Evolutionary conservation across 2,113 vertebrate genomes (phyloP).

Genomic region (Larimichthys polyactis): DNA sequence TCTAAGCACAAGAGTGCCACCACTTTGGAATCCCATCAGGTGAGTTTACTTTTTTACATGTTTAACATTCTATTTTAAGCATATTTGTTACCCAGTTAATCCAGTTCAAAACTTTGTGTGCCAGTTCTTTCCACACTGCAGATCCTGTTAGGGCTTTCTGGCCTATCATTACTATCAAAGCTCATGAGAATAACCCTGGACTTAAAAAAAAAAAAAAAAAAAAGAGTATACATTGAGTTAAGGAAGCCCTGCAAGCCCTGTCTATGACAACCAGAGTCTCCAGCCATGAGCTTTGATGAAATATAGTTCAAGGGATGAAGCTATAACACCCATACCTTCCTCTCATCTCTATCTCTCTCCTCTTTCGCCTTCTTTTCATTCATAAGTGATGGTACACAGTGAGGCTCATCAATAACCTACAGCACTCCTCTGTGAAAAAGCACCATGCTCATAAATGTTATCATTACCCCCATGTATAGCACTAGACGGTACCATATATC

Average conservation of each 20-base stretch:
- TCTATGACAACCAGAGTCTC: conserved; percentile 66
- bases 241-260: conserved; percentile 40
- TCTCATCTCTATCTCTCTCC: conserved; percentile 62
- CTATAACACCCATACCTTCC: conserved; percentile 74
- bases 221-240: conserved; percentile 38
- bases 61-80: neutral
- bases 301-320: conserved; percentile 77
- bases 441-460: conserved; percentile 80
- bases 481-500: conserved; percentile 58
- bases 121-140: neutral
- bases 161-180: conserved; percentile 9
- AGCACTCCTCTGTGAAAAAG: conserved; percentile 69
- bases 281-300: conserved; percentile 78
- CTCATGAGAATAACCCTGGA: conserved; percentile 34
- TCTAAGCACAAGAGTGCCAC: conserved; percentile 14
- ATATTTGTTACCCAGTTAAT: neutral
- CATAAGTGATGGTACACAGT: conserved; percentile 81
- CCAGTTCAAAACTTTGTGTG: neutral
- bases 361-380: conserved; percentile 76
- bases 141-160: neutral
- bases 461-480: conserved; percentile 73
- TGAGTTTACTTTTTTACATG: neutral
- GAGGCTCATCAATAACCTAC: conserved; percentile 82
- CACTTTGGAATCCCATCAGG: conserved; percentile 25
- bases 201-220: conserved; percentile 16